Evolutionary conservation across 2,888 invertebrate genomes (phyloP), one percentile per base, ranked within the genome.

Genomic region (Meandrusa payeni): DNA sequence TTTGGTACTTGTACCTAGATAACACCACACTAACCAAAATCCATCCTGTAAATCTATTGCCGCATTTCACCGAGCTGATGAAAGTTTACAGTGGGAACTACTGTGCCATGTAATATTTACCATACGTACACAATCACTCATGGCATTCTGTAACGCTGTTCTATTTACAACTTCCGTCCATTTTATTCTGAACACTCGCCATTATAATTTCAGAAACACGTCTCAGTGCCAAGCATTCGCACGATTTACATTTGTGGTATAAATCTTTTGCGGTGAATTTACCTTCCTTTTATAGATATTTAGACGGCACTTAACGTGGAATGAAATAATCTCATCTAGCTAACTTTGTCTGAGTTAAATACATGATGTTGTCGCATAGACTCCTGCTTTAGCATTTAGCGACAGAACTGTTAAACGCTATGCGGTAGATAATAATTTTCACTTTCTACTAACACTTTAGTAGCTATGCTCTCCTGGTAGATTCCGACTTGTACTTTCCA

Each of bases 111-210:
- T n/a, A n/a, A 7, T 7, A 9, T 29, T 28, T 50, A 50, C 32
- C 64, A 64, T 57, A 52, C 61, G 57, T 61, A 61, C 68, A 29
- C 17, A 29, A 11, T 1, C 5, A 28, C 13, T 1, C 29, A 29
- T 17, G 4, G 17, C 17, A 17, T 17, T 17, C 29, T 17, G 17
- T n/a, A 17, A 71, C 71, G 53, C 48, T 36, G 49, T 33, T 45
- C 48, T 52, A 45, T 46, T 46, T 48, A 50, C 38, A 48, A 55
- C 47, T 60, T 61, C 63, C 57, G 57, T 48, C 50, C 52, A 45
- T 51, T 57, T 51, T 50, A 48, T 47, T 42, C 11, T 6, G n/a
- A n/a, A 9, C 6, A 10, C 27, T 15, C 4, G 1, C 37, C 19
- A 19, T 19, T 11, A 7, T 17, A 15, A 33, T 33, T 33, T 29